Base-by-base conservation (phyloP, 1,140 invertebrate genomes). In the Notospermus geniculatus region DNA sequence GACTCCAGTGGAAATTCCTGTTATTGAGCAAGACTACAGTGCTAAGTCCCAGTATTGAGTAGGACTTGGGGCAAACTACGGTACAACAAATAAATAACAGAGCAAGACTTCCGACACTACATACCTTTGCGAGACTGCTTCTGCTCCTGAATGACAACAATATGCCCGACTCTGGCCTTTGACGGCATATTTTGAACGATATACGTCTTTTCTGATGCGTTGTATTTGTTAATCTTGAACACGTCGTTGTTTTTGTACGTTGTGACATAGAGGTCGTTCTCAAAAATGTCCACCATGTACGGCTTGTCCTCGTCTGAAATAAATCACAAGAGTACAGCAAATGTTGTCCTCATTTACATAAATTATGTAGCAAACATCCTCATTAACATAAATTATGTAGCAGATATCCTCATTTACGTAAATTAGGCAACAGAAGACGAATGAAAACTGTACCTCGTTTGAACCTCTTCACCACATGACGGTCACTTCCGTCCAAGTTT, bases 401-500 rank as follows among this genome's bases (percentile, higher is more conserved):
- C n/a, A n/a, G 39, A 13, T 19, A 43, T 43, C 39, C 19, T 13
- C 39, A 43, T 19, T 19, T 13, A 43, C 11, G 19, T 43, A 19
- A 11, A 43, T 11, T 19, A 43, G 39, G 39, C 11, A 13, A 11
- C 39, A 43, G 39, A n/a, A n/a, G n/a, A n/a, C n/a, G n/a, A n/a
- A n/a, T n/a, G n/a, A n/a, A n/a, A n/a, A n/a, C n/a, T n/a, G n/a
- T 22, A 62, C 64, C 54, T 41, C 57, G 36, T 46, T 50, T 41
- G 59, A 77, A 74, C 5, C 52, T 63, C 45, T 67, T 64, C 1
- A 78, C 69, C 11, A 71, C 57, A 22, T 69, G 62, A 41, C 75
- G 57, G 57, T 89, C 88, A 0, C 84, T 85, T 1, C 95, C 95
- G 76, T 96, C 90, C 28, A 87, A 86, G 59, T 86, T 86, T 76